Base-by-base conservation (phyloP, 23 tunicate genomes). In the Diplosoma virens region DNA sequence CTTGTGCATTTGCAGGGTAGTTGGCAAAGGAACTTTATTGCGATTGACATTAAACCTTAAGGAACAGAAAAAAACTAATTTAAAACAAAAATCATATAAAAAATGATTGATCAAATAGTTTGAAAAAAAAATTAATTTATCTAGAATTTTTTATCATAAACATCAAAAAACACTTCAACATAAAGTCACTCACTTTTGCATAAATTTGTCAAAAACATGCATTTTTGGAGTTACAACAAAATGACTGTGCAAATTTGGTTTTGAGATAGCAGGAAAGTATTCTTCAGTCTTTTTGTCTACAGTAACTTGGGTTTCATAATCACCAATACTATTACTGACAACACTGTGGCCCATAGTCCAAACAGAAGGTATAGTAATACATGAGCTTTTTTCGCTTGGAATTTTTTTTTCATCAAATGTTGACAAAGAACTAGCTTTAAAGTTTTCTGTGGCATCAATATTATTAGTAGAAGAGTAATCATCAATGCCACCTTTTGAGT, bases 11-110 rank as follows among this genome's bases (percentile, higher is more conserved):
- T 89, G 96, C 0, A 26, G 30, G 2, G 75, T 28, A 30, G 88
- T 71, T 9, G 96, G 96, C 7, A 68, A 27, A 18, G 96, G 88
- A 4, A 68, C 59, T 26, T 68, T 66, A 63, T 87, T 87, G 47
- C 87, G 67, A 17, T 67, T 24, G 18, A 16, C 65, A 34, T 78
- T 68, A 30, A 75, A 25, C 32, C 84, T 56, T n/a, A n/a, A n/a
- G n/a, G n/a, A n/a, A n/a, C n/a, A n/a, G n/a, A n/a, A n/a, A n/a
- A n/a, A n/a, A n/a, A n/a, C n/a, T n/a, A n/a, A n/a, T n/a, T n/a
- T n/a, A n/a, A n/a, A n/a, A n/a, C n/a, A n/a, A n/a, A n/a, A n/a
- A n/a, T n/a, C n/a, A n/a, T n/a, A n/a, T n/a, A n/a, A n/a, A n/a
- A n/a, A n/a, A n/a, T n/a, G n/a, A n/a, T n/a, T n/a, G n/a, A n/a